Percentiles rank a stretch among this genome's conserved stretches.
Conservation (phyloP, 2,113 vertebrate species). For the Diglossa brunneiventris region DNA sequence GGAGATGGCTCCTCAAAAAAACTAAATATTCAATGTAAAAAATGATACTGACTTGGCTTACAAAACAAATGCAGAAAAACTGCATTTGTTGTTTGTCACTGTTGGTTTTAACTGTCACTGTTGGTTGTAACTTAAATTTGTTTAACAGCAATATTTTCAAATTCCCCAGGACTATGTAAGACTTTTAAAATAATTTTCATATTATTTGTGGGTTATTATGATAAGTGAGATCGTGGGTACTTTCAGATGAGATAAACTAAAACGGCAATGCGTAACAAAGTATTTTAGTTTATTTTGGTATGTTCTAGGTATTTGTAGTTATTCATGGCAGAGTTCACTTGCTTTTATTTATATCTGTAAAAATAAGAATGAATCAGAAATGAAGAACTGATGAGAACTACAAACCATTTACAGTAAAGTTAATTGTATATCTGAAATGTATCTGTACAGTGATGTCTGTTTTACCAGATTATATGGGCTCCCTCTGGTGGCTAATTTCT, state of each 20-base stretch:
- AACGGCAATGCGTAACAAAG: neutral
- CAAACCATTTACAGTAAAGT: neutral
- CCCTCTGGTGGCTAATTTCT: constrained; percentile 44
- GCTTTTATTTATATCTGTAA: neutral
- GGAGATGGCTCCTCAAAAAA: neutral
- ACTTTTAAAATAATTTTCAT: neutral
- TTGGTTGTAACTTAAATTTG: neutral
- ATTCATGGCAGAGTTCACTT: neutral
- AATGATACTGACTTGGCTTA: neutral
- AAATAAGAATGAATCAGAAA: neutral
- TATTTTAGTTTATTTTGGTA: neutral
- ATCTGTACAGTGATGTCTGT: neutral
- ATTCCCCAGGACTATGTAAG: neutral
- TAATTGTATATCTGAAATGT: neutral
- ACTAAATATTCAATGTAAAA: neutral
- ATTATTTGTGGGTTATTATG: neutral
- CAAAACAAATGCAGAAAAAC: neutral
- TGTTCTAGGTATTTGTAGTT: neutral
- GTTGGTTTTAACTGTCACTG: neutral
- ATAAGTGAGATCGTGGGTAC: neutral
- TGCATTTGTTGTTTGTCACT: no score
- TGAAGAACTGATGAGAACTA: neutral
- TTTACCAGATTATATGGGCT: neutral
- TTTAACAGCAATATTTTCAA: neutral
- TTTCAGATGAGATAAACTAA: neutral